These are phyloP conservation scores for Macaca fascicularis DNA, from an alignment of 2,113 vertebrate genomes.

Conservation along the genomic window DNA sequence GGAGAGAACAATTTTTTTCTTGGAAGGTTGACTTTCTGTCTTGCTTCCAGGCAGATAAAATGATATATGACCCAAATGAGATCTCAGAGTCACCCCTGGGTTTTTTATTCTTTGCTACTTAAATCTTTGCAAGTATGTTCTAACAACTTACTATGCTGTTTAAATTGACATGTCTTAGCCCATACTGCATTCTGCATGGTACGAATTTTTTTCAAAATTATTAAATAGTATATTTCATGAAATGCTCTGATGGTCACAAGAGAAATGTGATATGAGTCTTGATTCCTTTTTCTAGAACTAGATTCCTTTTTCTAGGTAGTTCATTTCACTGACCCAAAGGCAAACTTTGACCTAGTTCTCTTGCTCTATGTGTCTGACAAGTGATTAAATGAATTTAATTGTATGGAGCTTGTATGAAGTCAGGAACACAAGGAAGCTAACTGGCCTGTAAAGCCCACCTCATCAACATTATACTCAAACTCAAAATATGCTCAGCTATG, in stretches of 20 bases:
- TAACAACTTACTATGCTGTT: background rate
- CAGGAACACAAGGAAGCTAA: background rate
- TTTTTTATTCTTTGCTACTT: background rate
- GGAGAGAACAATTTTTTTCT: background rate
- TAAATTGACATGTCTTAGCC: background rate
- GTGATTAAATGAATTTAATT: background rate
- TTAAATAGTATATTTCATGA: background rate
- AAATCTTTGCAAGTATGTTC: background rate
- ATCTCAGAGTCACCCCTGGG: background rate
- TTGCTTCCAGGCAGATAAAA: background rate
- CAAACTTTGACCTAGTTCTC: background rate
- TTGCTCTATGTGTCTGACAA: background rate
- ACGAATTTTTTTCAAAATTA: background rate
- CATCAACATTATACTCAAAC: background rate
- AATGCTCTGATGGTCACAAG: background rate
- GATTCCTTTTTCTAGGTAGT: too few relatives aligned
- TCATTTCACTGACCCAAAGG: background rate
- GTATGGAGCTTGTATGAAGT: background rate
- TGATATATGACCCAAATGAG: background rate
- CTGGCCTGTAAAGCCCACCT: background rate
- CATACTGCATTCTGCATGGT: background rate
- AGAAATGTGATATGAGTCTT: background rate
- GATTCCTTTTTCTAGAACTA: background rate
- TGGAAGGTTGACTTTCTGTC: background rate
- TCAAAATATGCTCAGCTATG: constrained; percentile 43